Evolutionary conservation across 2,888 invertebrate genomes (phyloP).

Genomic region (Dinocampus coccinellae): DNA sequence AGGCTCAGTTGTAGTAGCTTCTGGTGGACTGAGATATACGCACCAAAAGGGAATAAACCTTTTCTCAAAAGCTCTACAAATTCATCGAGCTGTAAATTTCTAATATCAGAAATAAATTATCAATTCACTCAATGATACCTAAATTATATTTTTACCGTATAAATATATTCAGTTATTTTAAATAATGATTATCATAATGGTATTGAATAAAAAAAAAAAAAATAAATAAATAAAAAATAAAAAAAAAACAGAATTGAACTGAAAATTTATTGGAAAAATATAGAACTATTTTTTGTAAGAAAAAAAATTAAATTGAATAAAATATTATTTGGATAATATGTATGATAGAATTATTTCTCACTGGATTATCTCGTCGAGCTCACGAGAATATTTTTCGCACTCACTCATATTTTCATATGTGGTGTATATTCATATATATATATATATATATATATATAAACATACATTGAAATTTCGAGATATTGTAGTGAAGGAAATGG

Average conservation of each 20-base stretch:
- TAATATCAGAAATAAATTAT: background rate
- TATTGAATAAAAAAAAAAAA: too few relatives aligned
- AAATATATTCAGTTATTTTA: too few relatives aligned
- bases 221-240: too few relatives aligned
- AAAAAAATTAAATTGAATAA: background rate
- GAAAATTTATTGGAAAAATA: too few relatives aligned
- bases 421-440: background rate
- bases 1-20: background rate
- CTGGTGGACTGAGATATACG: slow-evolving; percentile 16
- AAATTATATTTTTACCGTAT: too few relatives aligned
- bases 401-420: background rate
- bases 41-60: background rate
- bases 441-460: too few relatives aligned
- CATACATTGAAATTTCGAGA: background rate
- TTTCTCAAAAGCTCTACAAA: background rate
- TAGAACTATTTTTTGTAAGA: too few relatives aligned
- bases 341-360: background rate
- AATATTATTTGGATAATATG: background rate
- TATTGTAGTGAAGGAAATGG: background rate
- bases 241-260: too few relatives aligned
- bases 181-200: too few relatives aligned
- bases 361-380: background rate
- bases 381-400: background rate
- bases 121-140: background rate
- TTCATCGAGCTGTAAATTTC: background rate